phyloP scores from a whole-genome alignment of 2,797 vertebrate genomes.

The Nyctalus aviator region DNA sequence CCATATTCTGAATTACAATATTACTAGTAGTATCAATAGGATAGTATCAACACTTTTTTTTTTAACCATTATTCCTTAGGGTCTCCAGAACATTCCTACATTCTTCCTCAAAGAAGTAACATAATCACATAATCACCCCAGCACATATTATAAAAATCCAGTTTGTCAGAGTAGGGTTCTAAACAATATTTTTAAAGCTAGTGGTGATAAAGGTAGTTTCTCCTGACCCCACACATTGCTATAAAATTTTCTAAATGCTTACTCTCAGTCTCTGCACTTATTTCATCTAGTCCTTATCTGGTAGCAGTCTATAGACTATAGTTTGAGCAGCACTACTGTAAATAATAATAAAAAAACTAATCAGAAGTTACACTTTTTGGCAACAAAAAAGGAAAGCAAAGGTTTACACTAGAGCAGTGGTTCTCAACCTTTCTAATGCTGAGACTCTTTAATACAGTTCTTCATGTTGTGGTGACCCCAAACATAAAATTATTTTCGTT shows the following conservation, averaged over 20 bases:
- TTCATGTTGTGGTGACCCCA: too few species aligned
- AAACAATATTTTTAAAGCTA: slow-evolving; percentile 12
- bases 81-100: not conserved
- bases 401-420: not conserved
- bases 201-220: not conserved
- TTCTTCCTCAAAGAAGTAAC: not conserved
- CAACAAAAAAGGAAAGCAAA: slow-evolving; percentile 27
- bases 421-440: too few species aligned
- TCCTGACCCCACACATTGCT: not conserved
- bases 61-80: not conserved
- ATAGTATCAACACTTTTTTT: slow-evolving; percentile 16
- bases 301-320: not conserved
- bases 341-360: slow-evolving; percentile 6
- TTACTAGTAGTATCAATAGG: not conserved
- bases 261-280: not conserved
- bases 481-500: too few species aligned
- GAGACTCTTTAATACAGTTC: too few species aligned
- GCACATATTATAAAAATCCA: slow-evolving; percentile 4
- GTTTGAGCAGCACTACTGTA: not conserved
- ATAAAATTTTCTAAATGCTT: slow-evolving; percentile 40
- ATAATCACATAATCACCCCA: not conserved
- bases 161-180: not conserved
- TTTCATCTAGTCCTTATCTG: not conserved
- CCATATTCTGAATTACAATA: not conserved
- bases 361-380: not conserved